Percentiles rank a stretch among this genome's conserved stretches.
phyloP scores from a whole-genome alignment of 2,888 invertebrate genomes.

The Xiphydria camelus region DNA sequence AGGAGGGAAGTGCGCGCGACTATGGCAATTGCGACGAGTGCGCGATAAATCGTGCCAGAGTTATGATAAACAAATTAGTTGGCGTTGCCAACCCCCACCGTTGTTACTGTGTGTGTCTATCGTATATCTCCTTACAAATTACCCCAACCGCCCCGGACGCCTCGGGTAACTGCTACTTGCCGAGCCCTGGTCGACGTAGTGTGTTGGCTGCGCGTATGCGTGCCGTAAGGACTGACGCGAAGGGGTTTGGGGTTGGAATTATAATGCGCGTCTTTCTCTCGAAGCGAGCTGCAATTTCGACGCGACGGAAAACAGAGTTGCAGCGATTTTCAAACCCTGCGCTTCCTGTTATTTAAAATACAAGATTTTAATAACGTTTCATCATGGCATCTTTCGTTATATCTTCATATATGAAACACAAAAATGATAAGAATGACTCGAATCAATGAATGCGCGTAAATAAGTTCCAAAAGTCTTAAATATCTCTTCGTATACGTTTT shows the following conservation, averaged over 20 bases:
- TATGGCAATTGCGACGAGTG: no score
- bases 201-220: conserved; percentile 32
- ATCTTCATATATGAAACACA: no score
- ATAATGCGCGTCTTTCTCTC: conserved; percentile 52
- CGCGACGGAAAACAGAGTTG: no score
- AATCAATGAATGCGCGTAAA: no score
- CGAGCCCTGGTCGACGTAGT: conserved; percentile 27
- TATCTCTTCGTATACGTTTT: no score
- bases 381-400: no score
- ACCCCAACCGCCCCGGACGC: conserved; percentile 43
- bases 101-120: conserved; percentile 43
- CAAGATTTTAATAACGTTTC: no score
- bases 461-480: no score
- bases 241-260: conserved; percentile 47
- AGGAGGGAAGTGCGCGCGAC: no score
- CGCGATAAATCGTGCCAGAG: conserved; percentile 44
- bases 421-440: no score
- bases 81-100: conserved; percentile 30
- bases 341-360: no score
- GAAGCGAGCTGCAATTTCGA: conserved; percentile 1
- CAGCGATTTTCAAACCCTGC: no score
- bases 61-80: conserved; percentile 54
- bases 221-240: conserved; percentile 6
- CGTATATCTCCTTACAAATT: conserved; percentile 52
- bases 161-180: conserved; percentile 38